Evolutionary conservation across 2,888 invertebrate species (phyloP).

Genomic region (Therioaphis trifolii): DNA sequence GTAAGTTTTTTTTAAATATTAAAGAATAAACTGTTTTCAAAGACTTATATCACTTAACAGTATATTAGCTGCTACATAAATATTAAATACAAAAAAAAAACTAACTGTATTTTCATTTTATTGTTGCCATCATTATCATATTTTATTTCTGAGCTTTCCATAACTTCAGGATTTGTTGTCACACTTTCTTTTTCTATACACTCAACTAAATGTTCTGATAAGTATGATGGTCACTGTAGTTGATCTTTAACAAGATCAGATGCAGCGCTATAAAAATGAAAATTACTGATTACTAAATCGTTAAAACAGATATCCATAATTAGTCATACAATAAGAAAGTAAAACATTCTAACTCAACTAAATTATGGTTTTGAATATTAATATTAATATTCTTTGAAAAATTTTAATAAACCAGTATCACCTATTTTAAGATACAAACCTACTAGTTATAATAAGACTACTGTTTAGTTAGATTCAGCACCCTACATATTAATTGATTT

Average conservation of each 20-base stretch:
- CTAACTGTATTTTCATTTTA: neutral
- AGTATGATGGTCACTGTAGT: constrained; percentile 13
- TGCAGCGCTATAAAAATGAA: neutral
- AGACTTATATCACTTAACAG: no score
- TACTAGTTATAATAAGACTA: no score
- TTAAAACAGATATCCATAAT: no score
- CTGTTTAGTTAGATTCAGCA: no score
- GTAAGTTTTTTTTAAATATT: no score
- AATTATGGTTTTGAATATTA: neutral
- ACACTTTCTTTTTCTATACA: neutral
- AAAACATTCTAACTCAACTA: neutral
- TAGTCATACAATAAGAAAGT: neutral
- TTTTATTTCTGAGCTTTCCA: neutral
- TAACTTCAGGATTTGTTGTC: neutral
- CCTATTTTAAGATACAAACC: no score
- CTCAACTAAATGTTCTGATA: neutral
- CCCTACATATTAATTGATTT: no score
- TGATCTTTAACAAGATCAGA: constrained; percentile 7
- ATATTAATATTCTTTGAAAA: neutral
- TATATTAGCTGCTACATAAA: no score
- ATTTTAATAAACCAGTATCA: neutral
- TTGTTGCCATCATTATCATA: neutral
- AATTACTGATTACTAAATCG: neutral
- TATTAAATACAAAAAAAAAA: no score
- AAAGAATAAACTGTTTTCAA: no score